Evolutionary conservation across 2,888 invertebrate genomes (phyloP), one percentile per base, ranked within the genome.

Genomic region (Lasioglossum malachurum): DNA sequence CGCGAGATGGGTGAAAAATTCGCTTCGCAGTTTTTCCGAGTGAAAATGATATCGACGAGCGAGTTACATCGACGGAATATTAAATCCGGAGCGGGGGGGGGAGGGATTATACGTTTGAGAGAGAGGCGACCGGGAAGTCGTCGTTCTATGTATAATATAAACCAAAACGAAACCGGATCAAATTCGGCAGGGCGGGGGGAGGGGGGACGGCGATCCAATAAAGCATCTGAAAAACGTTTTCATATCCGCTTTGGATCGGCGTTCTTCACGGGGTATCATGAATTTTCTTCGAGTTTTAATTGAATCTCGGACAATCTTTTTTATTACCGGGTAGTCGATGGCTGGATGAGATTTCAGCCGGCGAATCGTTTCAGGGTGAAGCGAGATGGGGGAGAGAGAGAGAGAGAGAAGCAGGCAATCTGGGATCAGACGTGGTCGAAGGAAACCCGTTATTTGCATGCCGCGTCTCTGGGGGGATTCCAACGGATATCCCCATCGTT

Each of bases 401-500:
- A 19, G 44, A 67, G 57, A 44, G 44, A 44, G 44, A 44, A 14
- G 44, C 41, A 86, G 81, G 86, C 91, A 91, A 91, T 91, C 86
- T 91, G 76, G 57, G 77, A 38, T 84, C 38, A 83, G 84, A 90
- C 88, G 85, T 84, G 88, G 73, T 76, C 80, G 87, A 86, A 82
- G 80, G 80, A 79, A 82, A 78, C 44, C 84, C 75, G 86, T 83
- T 92, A 92, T 92, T 91, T 91, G 89, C 92, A 91, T 92, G 89
- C 69, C 71, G 53, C 78, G 78, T 85, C 86, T 79, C 87, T 31
- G 35, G 73, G 64, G 77, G 90, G 79, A 89, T 88, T 81, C 73
- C 60, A 73, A 44, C 53, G 87, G 84, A 91, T 89, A 86, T 87
- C 87, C 87, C 80, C 76, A 81, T 80, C 71, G 82, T 86, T 81